Evolutionary conservation across 2,797 vertebrate genomes (phyloP).

Genomic region (Thalassophryne amazonica): DNA sequence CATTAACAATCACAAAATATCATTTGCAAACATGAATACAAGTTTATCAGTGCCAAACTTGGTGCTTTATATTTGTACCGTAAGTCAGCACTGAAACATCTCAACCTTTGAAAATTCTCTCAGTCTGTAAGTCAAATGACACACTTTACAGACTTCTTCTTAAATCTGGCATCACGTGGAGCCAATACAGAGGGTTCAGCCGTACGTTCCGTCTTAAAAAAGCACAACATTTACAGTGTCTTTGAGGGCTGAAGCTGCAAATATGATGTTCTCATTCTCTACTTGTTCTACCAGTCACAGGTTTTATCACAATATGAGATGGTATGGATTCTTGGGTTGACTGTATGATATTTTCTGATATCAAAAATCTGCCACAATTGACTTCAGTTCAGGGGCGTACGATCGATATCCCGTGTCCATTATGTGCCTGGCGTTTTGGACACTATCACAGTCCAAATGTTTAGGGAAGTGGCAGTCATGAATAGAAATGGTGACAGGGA

Average conservation of each 20-base stretch:
- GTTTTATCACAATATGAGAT: too few relatives aligned
- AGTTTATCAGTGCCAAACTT: conserved; percentile 42
- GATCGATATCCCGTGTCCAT: too few relatives aligned
- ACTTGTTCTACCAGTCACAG: too few relatives aligned
- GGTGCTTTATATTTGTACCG: conserved; percentile 67
- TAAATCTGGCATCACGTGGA: conserved; percentile 1
- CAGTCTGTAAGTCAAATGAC: neutral
- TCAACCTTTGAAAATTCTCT: conserved; percentile 2
- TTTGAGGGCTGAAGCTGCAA: conserved; percentile 36
- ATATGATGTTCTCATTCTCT: conserved; percentile 13
- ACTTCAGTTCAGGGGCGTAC: too few relatives aligned
- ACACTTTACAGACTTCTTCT: neutral
- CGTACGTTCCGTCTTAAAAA: conserved; percentile 38
- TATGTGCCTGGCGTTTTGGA: too few relatives aligned
- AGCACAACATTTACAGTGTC: conserved; percentile 64
- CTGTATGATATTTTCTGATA: too few relatives aligned
- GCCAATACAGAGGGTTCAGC: neutral
- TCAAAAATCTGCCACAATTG: too few relatives aligned
- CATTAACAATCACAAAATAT: conserved; percentile 10
- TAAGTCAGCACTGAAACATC: conserved; percentile 29
- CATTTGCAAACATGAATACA: conserved; percentile 14
- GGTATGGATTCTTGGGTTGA: too few relatives aligned
- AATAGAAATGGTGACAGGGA: too few relatives aligned
- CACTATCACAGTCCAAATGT: too few relatives aligned
- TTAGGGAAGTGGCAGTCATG: too few relatives aligned